Percentiles rank a stretch among this genome's conserved stretches.
phyloP scores from a whole-genome alignment of 2,888 invertebrate species.

The Laothoe populi region DNA sequence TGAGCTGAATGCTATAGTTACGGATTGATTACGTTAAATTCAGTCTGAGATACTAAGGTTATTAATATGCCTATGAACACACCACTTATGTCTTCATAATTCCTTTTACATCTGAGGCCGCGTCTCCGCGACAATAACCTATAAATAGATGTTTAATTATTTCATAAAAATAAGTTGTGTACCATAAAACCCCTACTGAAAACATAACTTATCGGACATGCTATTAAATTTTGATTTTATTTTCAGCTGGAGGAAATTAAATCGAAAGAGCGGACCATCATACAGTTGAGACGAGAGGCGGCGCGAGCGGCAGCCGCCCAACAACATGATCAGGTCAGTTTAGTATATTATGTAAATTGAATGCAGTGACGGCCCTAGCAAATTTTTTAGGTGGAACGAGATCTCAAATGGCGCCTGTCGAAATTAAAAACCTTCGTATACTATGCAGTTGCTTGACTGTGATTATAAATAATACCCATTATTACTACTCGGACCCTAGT shows the following conservation, averaged over 20 bases:
- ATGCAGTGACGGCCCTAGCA: too few species aligned
- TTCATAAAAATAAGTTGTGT: too few species aligned
- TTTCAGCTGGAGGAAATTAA: conserved; percentile 89
- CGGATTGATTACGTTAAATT: neutral
- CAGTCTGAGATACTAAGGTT: too few species aligned
- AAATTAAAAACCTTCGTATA: too few species aligned
- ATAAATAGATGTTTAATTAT: too few species aligned
- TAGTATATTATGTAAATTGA: neutral
- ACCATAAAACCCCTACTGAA: neutral
- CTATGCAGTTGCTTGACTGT: too few species aligned
- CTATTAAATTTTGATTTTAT: conserved; percentile 40
- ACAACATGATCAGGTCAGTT: conserved; percentile 70
- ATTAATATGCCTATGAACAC: too few species aligned
- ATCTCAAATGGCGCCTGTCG: too few species aligned
- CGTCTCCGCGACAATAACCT: neutral
- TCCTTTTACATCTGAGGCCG: neutral
- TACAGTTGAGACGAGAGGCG: conserved; percentile 80
- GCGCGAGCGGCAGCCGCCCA: conserved; percentile 59
- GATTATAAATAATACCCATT: too few species aligned
- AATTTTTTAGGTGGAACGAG: too few species aligned
- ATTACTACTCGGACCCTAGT: too few species aligned
- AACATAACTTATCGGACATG: neutral
- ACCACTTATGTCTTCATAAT: too few species aligned
- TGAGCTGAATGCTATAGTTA: neutral
- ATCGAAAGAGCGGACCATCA: conserved; percentile 87